Evolutionary conservation across 2,888 invertebrate genomes (phyloP), one percentile per base, ranked within the genome.

Genomic region (Fragum sueziense): DNA sequence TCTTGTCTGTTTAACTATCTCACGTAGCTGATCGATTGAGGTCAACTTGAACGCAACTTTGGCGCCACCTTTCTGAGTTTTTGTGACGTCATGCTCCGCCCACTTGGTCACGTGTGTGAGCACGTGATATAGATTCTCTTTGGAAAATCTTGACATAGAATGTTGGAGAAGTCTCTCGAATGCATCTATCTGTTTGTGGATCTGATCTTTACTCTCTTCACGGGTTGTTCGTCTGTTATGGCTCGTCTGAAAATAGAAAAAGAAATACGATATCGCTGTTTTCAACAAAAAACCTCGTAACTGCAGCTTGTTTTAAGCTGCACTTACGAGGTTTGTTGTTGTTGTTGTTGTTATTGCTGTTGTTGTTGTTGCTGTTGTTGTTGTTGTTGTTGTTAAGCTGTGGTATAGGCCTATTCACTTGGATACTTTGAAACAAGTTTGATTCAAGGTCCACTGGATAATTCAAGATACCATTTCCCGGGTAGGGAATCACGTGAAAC

Each of bases 61-160:
- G 0, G 61, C 74, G 17, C 54, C 51, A 11, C 70, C 37, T 62
- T 78, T 77, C 4, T 25, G 33, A 2, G 29, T 22, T 0, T 51
- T 67, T 14, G 47, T 65, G 69, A 71, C 51, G 4, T 80, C 79
- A 29, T 70, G 33, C 33, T 83, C 81, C 7, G 70, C 74, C 79
- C 83, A 77, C 27, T 61, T 61, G n/a, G 82, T 82, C 41, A 87
- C 80, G 20, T 80, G 85, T 27, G 81, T 79, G 14, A 91, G 73
- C 81, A 88, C 80, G 31, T 82, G 70, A 54, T 87, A 87, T 4
- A 89, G 84, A 22, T 79, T 86, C 33, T 90, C 90, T 57, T 82
- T 88, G 9, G 90, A 90, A 82, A 89, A 90, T 57, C 87, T 74
- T n/a, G 88, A 88, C 70, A 90, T 89, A 9, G 90, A 86, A 78